Evolutionary conservation across 2,797 vertebrate genomes (phyloP).

Genomic region (Trachops cirrhosus): DNA sequence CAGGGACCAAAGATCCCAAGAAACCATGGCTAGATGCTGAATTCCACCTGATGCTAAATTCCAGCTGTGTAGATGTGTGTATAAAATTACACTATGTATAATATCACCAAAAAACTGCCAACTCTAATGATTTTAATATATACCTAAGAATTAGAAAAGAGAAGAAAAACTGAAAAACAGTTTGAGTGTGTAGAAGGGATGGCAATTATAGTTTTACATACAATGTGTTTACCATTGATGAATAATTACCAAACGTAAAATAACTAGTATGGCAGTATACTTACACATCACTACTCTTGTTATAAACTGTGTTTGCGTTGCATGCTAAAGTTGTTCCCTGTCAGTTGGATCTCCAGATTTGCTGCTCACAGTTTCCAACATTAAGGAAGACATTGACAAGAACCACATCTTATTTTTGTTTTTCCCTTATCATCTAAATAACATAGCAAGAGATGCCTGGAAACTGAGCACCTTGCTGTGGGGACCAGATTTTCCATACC

Average conservation of each 20-base stretch:
- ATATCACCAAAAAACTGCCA: slow-evolving; percentile 11
- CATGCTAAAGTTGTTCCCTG: background rate
- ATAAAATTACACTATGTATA: background rate
- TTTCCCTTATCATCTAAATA: slow-evolving; percentile 22
- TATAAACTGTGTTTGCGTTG: slow-evolving; percentile 27
- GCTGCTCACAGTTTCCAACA: background rate
- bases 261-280: background rate
- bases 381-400: background rate
- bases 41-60: background rate
- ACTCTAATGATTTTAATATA: background rate
- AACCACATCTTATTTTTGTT: slow-evolving; percentile 5
- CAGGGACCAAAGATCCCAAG: background rate
- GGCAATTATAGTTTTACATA: background rate
- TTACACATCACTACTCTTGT: slow-evolving; percentile 22
- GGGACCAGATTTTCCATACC: background rate
- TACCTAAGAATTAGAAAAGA: background rate
- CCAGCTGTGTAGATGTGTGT: background rate
- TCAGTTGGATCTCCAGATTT: slow-evolving; percentile 12
- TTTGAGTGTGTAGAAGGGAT: slow-evolving; percentile 42
- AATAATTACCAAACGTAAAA: slow-evolving; percentile 44
- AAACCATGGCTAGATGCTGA: background rate
- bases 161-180: slow-evolving; percentile 21
- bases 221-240: slow-evolving; percentile 38
- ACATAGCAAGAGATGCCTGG: background rate
- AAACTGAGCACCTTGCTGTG: background rate